Percentiles rank a stretch among this genome's conserved stretches.
These are phyloP conservation scores for Anodontia alba DNA, from an alignment of 2,888 invertebrate genomes.

Conservation along the genomic window DNA sequence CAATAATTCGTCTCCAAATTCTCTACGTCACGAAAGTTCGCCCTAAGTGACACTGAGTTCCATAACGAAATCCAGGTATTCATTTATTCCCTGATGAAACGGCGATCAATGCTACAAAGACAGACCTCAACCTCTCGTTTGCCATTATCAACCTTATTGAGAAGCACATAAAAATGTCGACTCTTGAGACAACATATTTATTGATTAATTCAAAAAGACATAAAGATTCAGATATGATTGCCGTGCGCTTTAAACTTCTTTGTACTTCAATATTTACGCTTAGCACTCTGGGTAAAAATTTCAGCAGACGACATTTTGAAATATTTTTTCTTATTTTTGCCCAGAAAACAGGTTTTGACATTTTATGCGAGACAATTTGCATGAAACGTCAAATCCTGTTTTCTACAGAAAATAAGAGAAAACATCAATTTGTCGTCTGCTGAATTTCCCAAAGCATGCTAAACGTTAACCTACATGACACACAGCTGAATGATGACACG, in stretches of 20 bases:
- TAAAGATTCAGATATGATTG: conserved; percentile 4
- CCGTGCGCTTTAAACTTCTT: neutral
- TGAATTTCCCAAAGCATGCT: no score
- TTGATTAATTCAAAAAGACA: conserved; percentile 7
- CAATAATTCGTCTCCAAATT: conserved; percentile 13
- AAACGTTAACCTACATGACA: no score
- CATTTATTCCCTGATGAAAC: neutral
- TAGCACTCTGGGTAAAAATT: no score
- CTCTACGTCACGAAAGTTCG: conserved; percentile 7
- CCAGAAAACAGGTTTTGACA: no score
- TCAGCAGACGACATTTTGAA: no score
- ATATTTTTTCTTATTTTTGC: no score
- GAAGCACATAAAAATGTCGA: conserved; percentile 17
- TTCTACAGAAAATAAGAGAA: no score
- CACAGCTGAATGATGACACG: no score
- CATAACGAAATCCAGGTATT: conserved; percentile 7
- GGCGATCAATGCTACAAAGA: conserved; percentile 11
- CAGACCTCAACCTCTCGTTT: neutral
- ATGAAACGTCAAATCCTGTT: no score
- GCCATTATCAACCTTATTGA: neutral
- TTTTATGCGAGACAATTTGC: no score
- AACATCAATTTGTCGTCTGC: no score
- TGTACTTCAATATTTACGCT: no score
- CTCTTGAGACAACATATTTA: conserved; percentile 3
- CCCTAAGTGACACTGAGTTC: neutral